A percentile compares a stretch with the other conserved stretches of the same genome.
Conservation (phyloP, 2,888 invertebrate species). For the Timema podura region DNA sequence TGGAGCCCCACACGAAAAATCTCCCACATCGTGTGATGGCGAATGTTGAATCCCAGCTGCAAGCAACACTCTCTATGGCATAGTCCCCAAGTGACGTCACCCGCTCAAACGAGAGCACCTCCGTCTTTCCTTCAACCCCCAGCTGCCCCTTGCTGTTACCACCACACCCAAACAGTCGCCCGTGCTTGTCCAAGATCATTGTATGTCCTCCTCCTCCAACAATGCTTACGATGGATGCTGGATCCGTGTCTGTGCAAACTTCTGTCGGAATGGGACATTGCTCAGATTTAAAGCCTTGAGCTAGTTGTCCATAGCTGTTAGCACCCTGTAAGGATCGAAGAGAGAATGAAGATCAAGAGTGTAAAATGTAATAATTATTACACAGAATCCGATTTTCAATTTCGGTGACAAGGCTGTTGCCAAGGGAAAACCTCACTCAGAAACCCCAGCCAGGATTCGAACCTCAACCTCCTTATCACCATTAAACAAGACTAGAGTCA, state of each 20-base stretch:
- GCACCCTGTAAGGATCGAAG: slow-evolving; percentile 58
- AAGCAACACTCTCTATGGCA: slow-evolving; percentile 58
- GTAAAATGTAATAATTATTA: too few species aligned
- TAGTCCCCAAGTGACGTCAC: slow-evolving; percentile 41
- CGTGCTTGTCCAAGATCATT: slow-evolving; percentile 60
- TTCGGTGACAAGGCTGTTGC: too few species aligned
- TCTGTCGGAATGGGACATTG: slow-evolving; percentile 49
- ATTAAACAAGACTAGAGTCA: too few species aligned
- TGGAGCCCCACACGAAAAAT: slow-evolving; percentile 80
- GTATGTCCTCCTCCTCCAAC: slow-evolving; percentile 76
- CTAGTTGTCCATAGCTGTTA: slow-evolving; percentile 78
- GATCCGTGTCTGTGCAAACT: slow-evolving; percentile 50
- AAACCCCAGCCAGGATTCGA: too few species aligned
- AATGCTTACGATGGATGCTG: slow-evolving; percentile 57
- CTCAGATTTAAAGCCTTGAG: slow-evolving; percentile 63
- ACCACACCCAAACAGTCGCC: slow-evolving; percentile 71
- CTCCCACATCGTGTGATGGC: slow-evolving; percentile 65
- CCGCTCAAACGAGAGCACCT: slow-evolving; percentile 32
- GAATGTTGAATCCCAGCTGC: slow-evolving; percentile 81
- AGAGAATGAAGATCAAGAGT: too few species aligned
- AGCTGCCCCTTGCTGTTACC: slow-evolving; percentile 74
- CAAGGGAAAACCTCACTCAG: too few species aligned
- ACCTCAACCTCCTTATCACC: too few species aligned
- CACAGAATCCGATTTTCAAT: too few species aligned
- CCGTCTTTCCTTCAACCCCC: slow-evolving; percentile 44